These are phyloP conservation scores for Sitta europaea DNA, from an alignment of 2,113 vertebrate genomes.

Conservation along the genomic window DNA sequence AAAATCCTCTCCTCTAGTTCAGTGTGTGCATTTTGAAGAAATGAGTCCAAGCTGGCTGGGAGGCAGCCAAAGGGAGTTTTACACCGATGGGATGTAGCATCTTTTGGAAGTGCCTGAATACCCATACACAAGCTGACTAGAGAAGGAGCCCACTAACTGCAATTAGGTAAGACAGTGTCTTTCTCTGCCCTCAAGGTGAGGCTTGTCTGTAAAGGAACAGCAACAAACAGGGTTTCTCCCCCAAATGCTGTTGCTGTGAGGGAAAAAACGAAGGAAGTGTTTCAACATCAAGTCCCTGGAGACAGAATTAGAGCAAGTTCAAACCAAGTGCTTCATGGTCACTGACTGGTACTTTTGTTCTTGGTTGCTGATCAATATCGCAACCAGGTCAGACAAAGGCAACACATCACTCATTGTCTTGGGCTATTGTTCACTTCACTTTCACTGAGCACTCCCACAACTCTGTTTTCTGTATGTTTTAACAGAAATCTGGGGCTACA, in stretches of 20 bases:
- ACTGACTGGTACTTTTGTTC: background rate
- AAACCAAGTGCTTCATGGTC: background rate
- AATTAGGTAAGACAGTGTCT: background rate
- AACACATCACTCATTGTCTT: accelerated
- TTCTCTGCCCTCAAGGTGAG: background rate
- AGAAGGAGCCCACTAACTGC: background rate
- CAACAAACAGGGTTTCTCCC: background rate
- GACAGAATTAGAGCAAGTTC: background rate
- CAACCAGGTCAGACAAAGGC: background rate
- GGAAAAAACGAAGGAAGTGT: background rate
- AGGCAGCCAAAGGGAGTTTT: background rate
- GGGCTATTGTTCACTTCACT: background rate
- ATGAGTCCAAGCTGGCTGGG: background rate
- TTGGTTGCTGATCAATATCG: background rate
- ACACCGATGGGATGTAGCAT: background rate
- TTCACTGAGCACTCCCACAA: background rate
- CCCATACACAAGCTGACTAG: background rate
- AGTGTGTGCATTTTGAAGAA: background rate
- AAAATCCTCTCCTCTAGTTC: background rate
- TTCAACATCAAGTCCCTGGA: background rate
- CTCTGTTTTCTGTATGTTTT: background rate
- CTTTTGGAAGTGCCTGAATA: background rate
- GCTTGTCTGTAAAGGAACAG: background rate
- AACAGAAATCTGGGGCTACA: background rate
- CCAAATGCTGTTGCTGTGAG: background rate